These are phyloP conservation scores for Scaptomyza caliginosa DNA, from an alignment of 2,888 invertebrate genomes.

Conservation along the genomic window DNA sequence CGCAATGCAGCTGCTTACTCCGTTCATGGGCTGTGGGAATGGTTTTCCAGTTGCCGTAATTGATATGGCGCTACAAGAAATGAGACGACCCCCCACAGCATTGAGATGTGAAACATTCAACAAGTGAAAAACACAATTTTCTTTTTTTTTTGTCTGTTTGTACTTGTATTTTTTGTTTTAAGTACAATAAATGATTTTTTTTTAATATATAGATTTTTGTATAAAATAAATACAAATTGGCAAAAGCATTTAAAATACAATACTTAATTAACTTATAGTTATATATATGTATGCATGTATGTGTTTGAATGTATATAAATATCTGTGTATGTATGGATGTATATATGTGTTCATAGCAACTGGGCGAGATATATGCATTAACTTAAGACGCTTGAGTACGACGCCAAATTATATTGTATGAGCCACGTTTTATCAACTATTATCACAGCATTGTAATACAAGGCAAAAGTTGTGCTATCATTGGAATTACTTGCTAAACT, in stretches of 20 bases:
- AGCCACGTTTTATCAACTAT: conserved; percentile 51
- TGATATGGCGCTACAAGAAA: conserved; percentile 41
- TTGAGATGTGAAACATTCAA: not conserved
- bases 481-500: conserved; percentile 9
- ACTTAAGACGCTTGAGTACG: conserved; percentile 6
- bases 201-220: not conserved
- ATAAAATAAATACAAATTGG: not conserved
- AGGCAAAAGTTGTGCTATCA: conserved; percentile 48
- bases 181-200: conserved; percentile 20
- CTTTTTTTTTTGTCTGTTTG: conserved; percentile 11
- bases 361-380: conserved; percentile 38
- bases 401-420: conserved; percentile 30
- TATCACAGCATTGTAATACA: conserved; percentile 73
- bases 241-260: not conserved
- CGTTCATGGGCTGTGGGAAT: conserved; percentile 26
- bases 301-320: not conserved
- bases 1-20: conserved; percentile 34
- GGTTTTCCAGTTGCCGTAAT: conserved; percentile 18
- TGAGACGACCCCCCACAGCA: conserved; percentile 16
- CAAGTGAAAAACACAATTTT: not conserved
- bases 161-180: conserved; percentile 11
- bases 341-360: conserved; percentile 36
- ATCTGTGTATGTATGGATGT: not conserved
- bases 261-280: not conserved
- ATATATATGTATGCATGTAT: not conserved